A percentile compares a stretch with the other conserved stretches of the same genome.
Evolutionary conservation across 1,140 invertebrate species (phyloP).

Genomic region (Temnothorax nylanderi): DNA sequence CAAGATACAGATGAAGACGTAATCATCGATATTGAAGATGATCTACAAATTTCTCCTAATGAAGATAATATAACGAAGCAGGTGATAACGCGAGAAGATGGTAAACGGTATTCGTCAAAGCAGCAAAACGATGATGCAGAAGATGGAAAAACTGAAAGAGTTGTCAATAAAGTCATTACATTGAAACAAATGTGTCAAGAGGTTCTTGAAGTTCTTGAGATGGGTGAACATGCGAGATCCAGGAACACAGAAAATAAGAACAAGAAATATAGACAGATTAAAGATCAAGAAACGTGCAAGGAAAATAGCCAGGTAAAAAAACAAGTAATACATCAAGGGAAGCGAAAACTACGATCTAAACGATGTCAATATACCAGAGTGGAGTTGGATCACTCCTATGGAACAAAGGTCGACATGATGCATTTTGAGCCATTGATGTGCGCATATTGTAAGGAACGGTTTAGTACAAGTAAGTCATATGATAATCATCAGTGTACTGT

Average conservation of each 20-base stretch:
- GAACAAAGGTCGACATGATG: background rate
- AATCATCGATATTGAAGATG: conserved; percentile 80
- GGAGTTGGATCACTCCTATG: background rate
- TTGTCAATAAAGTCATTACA: conserved; percentile 35
- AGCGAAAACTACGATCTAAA: conserved; percentile 11
- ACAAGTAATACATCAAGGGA: background rate
- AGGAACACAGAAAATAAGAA: background rate
- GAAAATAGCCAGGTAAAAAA: background rate
- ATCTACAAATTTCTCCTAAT: conserved; percentile 5
- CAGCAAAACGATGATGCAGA: background rate
- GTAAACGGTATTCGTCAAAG: background rate
- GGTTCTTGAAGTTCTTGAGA: background rate
- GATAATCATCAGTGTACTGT: conserved; percentile 72
- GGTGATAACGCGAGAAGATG: background rate
- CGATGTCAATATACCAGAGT: background rate
- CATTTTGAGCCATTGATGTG: conserved; percentile 65
- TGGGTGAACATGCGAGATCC: background rate
- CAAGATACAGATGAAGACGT: conserved; percentile 75
- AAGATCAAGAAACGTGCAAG: background rate
- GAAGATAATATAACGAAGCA: background rate
- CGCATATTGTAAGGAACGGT: conserved; percentile 74
- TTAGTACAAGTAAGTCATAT: conserved; percentile 59
- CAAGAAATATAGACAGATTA: conserved; percentile 1
- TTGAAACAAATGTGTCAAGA: conserved; percentile 57
- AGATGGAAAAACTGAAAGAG: background rate